Conservation (phyloP, 2,797 vertebrate species). For the Scarus forsteni region DNA sequence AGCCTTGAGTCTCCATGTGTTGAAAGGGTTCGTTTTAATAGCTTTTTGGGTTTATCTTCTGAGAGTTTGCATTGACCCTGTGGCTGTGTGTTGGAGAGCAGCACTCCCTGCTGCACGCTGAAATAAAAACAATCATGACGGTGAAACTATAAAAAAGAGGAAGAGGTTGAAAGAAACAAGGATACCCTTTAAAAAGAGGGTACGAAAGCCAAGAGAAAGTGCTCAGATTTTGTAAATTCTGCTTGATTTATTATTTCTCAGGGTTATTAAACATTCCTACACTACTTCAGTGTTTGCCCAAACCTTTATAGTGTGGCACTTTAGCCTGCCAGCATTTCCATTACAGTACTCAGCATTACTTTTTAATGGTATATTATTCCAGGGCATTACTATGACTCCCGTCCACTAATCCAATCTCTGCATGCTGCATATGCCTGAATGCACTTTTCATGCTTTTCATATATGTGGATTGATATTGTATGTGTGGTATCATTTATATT, state of each 20-base stretch:
- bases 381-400: conserved; percentile 24
- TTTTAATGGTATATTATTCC: conserved; percentile 48
- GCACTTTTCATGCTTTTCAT: conserved; percentile 25
- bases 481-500: conserved; percentile 5
- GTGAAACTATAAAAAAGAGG: conserved; percentile 50
- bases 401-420: conserved; percentile 18
- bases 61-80: conserved; percentile 48
- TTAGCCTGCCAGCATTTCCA: conserved; percentile 38
- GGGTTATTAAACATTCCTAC: conserved; percentile 36
- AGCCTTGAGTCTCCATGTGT: conserved; percentile 48
- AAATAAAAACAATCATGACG: conserved; percentile 40
- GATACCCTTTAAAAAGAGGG: conserved; percentile 12
- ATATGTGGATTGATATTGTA: background rate
- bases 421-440: conserved; percentile 17
- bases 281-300: conserved; percentile 27
- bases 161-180: conserved; percentile 17
- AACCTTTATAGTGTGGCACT: conserved; percentile 29
- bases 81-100: conserved; percentile 37
- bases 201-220: background rate
- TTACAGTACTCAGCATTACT: conserved; percentile 42
- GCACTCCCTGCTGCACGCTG: conserved; percentile 33
- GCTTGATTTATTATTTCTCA: conserved; percentile 46
- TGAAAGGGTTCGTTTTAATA: conserved; percentile 64
- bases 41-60: conserved; percentile 55
- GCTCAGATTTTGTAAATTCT: conserved; percentile 17